Conservation (phyloP, 2,113 vertebrate genomes). For the Percopsis transmontana region DNA sequence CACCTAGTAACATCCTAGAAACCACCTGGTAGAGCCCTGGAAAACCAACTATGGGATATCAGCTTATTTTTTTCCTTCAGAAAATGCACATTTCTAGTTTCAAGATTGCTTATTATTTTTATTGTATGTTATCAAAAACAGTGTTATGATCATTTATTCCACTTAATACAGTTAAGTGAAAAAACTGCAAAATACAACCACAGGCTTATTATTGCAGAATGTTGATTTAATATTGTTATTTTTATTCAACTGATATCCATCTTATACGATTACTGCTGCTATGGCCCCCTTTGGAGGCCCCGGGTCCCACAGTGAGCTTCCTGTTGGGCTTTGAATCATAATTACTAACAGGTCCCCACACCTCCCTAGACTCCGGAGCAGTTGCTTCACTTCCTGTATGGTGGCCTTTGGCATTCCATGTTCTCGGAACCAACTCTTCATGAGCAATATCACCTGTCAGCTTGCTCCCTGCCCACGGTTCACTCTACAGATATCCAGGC, state of each 20-base stretch:
- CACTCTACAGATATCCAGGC: neutral
- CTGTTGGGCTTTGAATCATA: constrained; percentile 40
- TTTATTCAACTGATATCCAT: neutral
- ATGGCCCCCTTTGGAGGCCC: constrained; percentile 13
- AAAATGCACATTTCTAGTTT: no score
- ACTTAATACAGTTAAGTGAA: no score
- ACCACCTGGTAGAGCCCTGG: no score
- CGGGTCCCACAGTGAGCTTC: constrained; percentile 32
- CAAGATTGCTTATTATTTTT: no score
- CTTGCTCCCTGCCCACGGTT: neutral
- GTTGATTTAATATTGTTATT: no score
- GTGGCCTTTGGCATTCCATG: constrained; percentile 38
- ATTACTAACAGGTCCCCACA: constrained; percentile 66
- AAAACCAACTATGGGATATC: no score
- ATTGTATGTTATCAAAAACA: no score
- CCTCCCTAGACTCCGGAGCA: constrained; percentile 21
- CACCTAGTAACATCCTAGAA: no score
- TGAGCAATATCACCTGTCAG: constrained; percentile 1
- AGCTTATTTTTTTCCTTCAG: no score
- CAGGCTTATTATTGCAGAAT: no score
- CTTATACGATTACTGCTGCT: neutral
- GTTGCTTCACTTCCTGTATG: constrained; percentile 24
- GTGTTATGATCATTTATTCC: no score
- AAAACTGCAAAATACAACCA: no score
- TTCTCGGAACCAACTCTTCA: constrained; percentile 25